A percentile compares a stretch with the other conserved stretches of the same genome.
These are phyloP conservation scores for Galaxias olidus DNA, from an alignment of 2,797 vertebrate genomes.

Conservation along the genomic window DNA sequence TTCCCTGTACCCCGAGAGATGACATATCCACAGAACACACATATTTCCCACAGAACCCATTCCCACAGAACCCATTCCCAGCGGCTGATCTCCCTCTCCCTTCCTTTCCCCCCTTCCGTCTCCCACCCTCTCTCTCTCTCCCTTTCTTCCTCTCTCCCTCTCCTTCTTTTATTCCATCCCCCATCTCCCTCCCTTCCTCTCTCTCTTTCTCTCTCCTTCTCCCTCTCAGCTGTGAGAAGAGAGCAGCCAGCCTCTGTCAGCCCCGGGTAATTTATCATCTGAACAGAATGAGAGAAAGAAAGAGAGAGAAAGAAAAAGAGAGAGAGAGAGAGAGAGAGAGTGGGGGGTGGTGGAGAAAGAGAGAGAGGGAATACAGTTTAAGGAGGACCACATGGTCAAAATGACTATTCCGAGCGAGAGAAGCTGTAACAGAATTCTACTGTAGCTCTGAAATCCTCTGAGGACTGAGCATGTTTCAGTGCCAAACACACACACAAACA, in stretches of 20 bases:
- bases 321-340: no score
- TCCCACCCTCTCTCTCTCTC: slow-evolving; percentile 47
- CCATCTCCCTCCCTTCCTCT: no score
- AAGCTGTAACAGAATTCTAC: neutral
- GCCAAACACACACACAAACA: slow-evolving; percentile 1
- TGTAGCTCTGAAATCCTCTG: no score
- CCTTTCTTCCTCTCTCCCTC: neutral
- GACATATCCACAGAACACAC: slow-evolving; percentile 45
- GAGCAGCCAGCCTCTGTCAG: neutral
- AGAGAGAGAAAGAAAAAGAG: no score
- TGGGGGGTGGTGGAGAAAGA: neutral
- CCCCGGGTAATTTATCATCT: no score
- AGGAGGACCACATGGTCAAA: neutral
- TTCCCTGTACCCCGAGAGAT: slow-evolving; percentile 25
- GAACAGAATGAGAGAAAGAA: no score
- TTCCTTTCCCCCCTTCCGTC: slow-evolving; percentile 47
- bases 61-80: slow-evolving; percentile 73
- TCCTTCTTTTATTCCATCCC: neutral
- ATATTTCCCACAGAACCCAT: slow-evolving; percentile 73
- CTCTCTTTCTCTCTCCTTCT: neutral
- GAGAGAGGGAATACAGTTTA: neutral
- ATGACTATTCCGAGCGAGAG: neutral
- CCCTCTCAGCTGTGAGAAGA: neutral
- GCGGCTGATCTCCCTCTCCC: slow-evolving; percentile 52
- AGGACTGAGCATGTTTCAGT: neutral